phyloP scores from a whole-genome alignment of 1,140 invertebrate species.

The Aphelinus certus region DNA sequence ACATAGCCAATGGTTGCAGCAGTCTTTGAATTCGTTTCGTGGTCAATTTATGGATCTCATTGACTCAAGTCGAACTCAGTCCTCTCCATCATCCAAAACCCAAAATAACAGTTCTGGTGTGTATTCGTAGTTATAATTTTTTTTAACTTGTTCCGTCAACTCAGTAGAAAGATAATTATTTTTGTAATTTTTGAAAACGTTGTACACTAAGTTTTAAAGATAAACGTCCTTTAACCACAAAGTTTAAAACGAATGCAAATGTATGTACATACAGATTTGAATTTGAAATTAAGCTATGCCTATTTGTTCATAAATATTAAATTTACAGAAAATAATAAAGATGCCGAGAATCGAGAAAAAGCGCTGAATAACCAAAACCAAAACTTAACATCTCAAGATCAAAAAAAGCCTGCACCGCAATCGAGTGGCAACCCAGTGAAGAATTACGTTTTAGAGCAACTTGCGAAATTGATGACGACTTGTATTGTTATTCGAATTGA shows the following conservation, averaged over 20 bases:
- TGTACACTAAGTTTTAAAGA: too few relatives aligned
- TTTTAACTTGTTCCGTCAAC: too few relatives aligned
- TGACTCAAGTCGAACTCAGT: conserved; percentile 69
- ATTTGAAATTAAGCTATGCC: background rate
- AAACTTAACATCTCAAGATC: conserved; percentile 49
- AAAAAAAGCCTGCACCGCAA: conserved; percentile 53
- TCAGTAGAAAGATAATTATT: background rate
- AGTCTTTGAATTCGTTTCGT: conserved; percentile 76
- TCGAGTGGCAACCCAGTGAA: conserved; percentile 69
- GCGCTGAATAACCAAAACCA: conserved; percentile 43
- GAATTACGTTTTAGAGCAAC: conserved; percentile 75
- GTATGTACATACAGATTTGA: too few relatives aligned
- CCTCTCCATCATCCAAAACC: conserved; percentile 68
- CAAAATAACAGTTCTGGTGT: conserved; percentile 53
- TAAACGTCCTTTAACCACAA: too few relatives aligned
- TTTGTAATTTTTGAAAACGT: conserved; percentile 18
- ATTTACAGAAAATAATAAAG: conserved; percentile 50
- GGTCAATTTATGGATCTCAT: conserved; percentile 72
- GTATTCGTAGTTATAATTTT: background rate
- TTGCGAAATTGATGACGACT: conserved; percentile 90
- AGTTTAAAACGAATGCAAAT: too few relatives aligned
- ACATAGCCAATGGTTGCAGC: conserved; percentile 79
- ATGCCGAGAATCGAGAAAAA: conserved; percentile 52
- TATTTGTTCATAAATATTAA: conserved; percentile 1
- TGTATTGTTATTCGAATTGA: conserved; percentile 90